Evolutionary conservation across 1,140 invertebrate species (phyloP).

Genomic region (Neoseiulus cucumeris): DNA sequence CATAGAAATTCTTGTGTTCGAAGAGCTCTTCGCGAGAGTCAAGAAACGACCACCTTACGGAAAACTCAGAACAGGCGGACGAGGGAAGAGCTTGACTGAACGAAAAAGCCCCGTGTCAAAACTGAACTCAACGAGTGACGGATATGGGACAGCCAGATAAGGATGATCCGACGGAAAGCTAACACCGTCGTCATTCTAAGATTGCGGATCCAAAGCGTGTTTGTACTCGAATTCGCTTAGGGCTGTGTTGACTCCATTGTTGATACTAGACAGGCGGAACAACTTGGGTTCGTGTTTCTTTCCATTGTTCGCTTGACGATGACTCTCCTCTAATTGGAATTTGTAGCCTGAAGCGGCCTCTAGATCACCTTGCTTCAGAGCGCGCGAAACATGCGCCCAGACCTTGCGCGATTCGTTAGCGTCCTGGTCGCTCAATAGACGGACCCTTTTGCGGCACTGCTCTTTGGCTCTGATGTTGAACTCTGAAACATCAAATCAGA

Average conservation of each 20-base stretch:
- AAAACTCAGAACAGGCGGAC: too few relatives aligned
- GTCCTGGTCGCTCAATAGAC: constrained; percentile 27
- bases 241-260: not conserved
- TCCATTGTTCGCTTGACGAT: not conserved
- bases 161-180: too few relatives aligned
- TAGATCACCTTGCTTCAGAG: constrained; percentile 32
- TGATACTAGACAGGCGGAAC: not conserved
- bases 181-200: too few relatives aligned
- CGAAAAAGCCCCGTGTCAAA: too few relatives aligned
- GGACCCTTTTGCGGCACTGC: constrained; percentile 27
- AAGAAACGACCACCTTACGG: too few relatives aligned
- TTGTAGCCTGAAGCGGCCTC: constrained; percentile 34
- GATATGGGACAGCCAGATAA: too few relatives aligned
- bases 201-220: not conserved
- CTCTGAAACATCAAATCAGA: not conserved
- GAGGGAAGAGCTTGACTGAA: too few relatives aligned
- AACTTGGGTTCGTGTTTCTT: constrained; percentile 1
- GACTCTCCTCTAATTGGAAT: constrained; percentile 2
- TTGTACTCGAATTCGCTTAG: constrained; percentile 4
- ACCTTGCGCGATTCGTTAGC: constrained; percentile 33
- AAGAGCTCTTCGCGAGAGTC: too few relatives aligned
- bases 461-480: constrained; percentile 10
- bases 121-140: too few relatives aligned
- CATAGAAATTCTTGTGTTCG: too few relatives aligned
- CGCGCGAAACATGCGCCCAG: constrained; percentile 37